Evolutionary conservation across 2,113 vertebrate genomes (phyloP).

Genomic region (Conger conger): DNA sequence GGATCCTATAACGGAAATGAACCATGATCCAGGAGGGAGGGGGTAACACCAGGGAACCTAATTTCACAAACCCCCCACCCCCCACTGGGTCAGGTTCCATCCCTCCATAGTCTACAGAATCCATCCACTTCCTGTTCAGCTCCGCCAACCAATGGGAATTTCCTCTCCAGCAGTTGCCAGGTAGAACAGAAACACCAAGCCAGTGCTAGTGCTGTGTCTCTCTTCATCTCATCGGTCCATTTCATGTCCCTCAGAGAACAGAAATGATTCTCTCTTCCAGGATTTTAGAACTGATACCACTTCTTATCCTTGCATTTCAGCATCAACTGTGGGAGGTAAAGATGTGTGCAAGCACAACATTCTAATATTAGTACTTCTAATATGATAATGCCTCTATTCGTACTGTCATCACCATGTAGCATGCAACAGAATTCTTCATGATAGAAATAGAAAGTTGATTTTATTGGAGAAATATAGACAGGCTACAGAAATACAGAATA

Average conservation of each 20-base stretch:
- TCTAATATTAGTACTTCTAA: no score
- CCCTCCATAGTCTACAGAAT: conserved; percentile 43
- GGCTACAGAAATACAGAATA: no score
- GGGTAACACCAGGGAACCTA: conserved; percentile 18
- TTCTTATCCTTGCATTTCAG: conserved; percentile 99
- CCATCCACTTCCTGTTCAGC: conserved; percentile 39
- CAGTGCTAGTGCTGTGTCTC: conserved; percentile 19
- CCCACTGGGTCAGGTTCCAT: neutral
- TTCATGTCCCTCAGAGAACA: conserved; percentile 58
- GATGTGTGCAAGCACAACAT: neutral
- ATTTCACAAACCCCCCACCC: conserved; percentile 32
- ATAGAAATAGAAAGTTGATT: neutral
- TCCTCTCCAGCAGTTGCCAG: conserved; percentile 42
- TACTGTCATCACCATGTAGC: neutral
- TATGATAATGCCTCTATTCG: neutral
- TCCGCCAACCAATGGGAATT: conserved; percentile 45
- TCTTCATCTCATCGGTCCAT: conserved; percentile 51
- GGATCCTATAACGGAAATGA: conserved; percentile 36
- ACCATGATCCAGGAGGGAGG: conserved; percentile 30
- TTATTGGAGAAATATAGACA: no score
- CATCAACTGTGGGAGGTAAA: conserved; percentile 82
- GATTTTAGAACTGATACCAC: conserved; percentile 95
- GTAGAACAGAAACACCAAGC: conserved; percentile 54
- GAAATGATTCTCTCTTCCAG: conserved; percentile 47
- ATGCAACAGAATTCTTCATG: neutral